Base-by-base conservation (phyloP, 2,888 invertebrate genomes). In the Tetranychus piercei region DNA sequence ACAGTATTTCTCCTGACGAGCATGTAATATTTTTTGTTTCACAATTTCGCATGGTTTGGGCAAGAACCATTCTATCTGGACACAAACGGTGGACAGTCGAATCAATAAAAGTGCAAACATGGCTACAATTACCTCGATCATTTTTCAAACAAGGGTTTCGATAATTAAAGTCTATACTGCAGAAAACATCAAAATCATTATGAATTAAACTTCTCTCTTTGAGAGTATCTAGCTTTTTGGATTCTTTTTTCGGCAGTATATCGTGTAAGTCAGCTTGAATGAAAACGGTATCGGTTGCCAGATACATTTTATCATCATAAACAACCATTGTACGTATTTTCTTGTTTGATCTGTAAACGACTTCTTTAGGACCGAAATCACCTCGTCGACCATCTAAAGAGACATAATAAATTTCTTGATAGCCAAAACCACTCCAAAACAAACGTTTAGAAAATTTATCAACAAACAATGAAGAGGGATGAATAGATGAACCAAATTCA, bases 21-120 rank as follows among this genome's bases (percentile, higher is more conserved):
- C 69, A 69, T 11, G 20, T 9, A 5, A 9, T 69, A 5, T 22
- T 18, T 20, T 69, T 69, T 15, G 9, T 15, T 55, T 15, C 55
- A 69, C 69, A 69, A 7, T 18, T 69, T 20, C 69, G 20, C 11
- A 1, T 6, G 7, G 18, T 22, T 5, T 18, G 11, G 34, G 1
- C 20, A 11, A 69, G 34, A 20, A 6, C 11, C 22, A 23, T 23
- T 69, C 34, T 22, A 11, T 69, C 4, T 22, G 69, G 69, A 69
- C 69, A 69, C 20, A 9, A 23, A 22, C 69, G 23, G 20, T 11
- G 11, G n/a, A 23, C 22, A 0, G 9, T 20, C 0, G 20, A 23
- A 69, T 69, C 69, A 8, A 69, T n/a, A 20, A 69, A 23, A 11
- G 34, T 23, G 9, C 69, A 69, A 69, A 69, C 11, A 69, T 69